Conservation (phyloP, 2,888 invertebrate genomes). For the Panopea generosa region DNA sequence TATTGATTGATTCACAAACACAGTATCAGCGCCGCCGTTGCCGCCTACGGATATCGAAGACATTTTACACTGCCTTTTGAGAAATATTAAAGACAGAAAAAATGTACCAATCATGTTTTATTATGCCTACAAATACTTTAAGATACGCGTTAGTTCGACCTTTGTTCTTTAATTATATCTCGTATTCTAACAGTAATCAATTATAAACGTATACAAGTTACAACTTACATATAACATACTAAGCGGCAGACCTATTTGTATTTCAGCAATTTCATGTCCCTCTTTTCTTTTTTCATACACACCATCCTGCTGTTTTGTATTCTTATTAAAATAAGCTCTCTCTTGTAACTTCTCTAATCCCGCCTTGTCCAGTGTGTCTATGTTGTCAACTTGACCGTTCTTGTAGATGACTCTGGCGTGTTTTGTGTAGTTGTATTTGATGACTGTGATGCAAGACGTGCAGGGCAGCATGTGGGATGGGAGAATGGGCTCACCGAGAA, state of each 20-base stretch:
- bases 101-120: no score
- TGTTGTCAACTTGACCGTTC: conserved; percentile 28
- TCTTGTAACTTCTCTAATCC: conserved; percentile 47
- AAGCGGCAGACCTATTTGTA: conserved; percentile 52
- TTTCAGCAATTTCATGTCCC: conserved; percentile 56
- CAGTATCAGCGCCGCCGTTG: no score
- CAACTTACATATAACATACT: conserved; percentile 35
- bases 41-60: no score
- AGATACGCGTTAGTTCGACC: no score
- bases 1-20: no score
- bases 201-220: no score
- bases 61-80: no score
- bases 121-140: no score
- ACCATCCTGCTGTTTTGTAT: conserved; percentile 3
- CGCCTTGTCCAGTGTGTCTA: conserved; percentile 43
- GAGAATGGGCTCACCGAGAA: conserved; percentile 74
- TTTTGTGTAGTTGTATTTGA: conserved; percentile 63
- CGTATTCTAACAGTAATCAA: no score
- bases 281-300: conserved; percentile 49
- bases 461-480: conserved; percentile 77
- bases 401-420: conserved; percentile 60
- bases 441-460: conserved; percentile 76
- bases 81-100: no score
- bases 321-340: conserved; percentile 46
- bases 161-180: no score